A percentile compares a stretch with the other conserved stretches of the same genome.
phyloP scores from a whole-genome alignment of 2,797 vertebrate species.

The Scyliorhinus canicula region DNA sequence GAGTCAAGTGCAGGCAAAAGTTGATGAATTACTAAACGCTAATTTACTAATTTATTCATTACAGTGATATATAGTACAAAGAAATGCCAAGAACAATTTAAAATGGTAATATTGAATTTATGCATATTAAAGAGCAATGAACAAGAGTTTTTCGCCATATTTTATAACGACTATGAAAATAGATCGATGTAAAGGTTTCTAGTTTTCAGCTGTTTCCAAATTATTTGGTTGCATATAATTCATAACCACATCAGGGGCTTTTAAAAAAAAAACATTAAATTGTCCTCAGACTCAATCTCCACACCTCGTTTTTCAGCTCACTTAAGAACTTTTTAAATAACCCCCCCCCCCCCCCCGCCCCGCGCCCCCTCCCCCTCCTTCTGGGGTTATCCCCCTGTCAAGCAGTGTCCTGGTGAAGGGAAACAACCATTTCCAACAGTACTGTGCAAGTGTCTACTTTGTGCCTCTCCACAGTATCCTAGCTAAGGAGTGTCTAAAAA shows the following conservation, averaged over 20 bases:
- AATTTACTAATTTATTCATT: slow-evolving; percentile 36
- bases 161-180: neutral
- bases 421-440: neutral
- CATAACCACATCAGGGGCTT: neutral
- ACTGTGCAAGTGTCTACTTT: neutral
- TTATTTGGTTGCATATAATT: neutral
- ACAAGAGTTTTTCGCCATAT: slow-evolving; percentile 3
- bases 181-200: neutral
- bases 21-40: slow-evolving; percentile 13
- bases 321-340: neutral
- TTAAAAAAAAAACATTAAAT: neutral
- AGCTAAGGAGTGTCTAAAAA: neutral
- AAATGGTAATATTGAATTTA: slow-evolving; percentile 21
- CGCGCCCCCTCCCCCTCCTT: too few relatives aligned
- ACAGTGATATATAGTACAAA: slow-evolving; percentile 21
- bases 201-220: neutral
- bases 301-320: neutral
- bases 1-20: slow-evolving; percentile 16
- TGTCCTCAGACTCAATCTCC: neutral
- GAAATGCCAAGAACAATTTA: slow-evolving; percentile 7
- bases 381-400: neutral
- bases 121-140: neutral
- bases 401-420: neutral
- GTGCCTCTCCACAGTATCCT: neutral
- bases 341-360: too few relatives aligned